phyloP scores from a whole-genome alignment of 2,797 vertebrate species.

The Chelonia mydas region DNA sequence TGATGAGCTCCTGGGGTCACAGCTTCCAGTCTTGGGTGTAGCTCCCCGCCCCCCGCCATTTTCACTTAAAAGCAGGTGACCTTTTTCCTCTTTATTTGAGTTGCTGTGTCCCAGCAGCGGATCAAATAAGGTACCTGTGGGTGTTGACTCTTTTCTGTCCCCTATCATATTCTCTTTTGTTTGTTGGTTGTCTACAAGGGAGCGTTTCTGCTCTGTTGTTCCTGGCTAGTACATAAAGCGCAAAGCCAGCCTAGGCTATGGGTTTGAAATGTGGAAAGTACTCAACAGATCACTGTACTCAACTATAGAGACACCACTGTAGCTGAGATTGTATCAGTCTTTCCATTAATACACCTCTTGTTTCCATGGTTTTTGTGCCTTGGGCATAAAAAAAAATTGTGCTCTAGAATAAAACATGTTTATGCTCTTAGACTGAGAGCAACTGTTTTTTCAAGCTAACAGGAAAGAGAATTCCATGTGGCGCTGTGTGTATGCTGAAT shows the following conservation, averaged over 20 bases:
- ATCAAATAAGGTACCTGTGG: background rate
- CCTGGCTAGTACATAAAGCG: background rate
- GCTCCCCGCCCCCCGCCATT: too few relatives aligned
- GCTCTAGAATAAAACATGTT: constrained; percentile 28
- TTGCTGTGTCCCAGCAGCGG: background rate
- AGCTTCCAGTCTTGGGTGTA: background rate
- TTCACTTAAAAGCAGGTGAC: background rate
- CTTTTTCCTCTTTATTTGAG: background rate
- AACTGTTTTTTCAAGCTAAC: background rate
- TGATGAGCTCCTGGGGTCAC: too few relatives aligned
- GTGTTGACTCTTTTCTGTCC: background rate
- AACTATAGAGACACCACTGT: constrained; percentile 62
- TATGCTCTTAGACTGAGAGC: background rate
- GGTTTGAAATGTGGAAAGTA: constrained; percentile 22
- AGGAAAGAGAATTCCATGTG: constrained; percentile 26
- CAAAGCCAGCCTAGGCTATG: background rate
- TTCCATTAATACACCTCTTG: constrained; percentile 66
- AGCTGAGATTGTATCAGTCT: constrained; percentile 67
- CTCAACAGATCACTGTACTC: constrained; percentile 53
- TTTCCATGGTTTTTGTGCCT: constrained; percentile 44
- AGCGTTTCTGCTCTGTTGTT: background rate
- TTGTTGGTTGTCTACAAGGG: background rate
- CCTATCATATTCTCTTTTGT: constrained; percentile 54
- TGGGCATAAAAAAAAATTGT: background rate
- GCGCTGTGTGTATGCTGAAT: background rate